These are phyloP conservation scores for Sinelater perroti DNA, from an alignment of 2,888 invertebrate species.

Conservation along the genomic window DNA sequence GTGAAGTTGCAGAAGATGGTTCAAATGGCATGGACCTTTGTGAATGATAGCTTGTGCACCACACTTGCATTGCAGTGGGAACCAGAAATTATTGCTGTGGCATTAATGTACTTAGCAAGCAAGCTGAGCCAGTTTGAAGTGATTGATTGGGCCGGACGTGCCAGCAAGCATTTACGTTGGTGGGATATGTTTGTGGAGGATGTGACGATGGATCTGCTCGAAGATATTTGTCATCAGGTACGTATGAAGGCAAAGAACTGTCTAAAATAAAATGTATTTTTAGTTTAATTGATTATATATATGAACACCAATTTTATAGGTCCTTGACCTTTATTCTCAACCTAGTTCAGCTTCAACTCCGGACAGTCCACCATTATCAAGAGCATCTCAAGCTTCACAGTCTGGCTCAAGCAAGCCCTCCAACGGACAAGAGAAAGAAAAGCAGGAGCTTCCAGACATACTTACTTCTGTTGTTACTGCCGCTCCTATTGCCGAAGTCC, in stretches of 20 bases:
- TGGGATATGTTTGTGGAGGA: constrained; percentile 99
- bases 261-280: no score
- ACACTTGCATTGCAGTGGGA: constrained; percentile 98
- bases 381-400: constrained; percentile 43
- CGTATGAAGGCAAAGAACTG: no score
- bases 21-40: constrained; percentile 99
- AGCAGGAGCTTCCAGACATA: constrained; percentile 45
- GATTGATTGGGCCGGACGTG: constrained; percentile 87
- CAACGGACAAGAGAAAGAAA: constrained; percentile 67
- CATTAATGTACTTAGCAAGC: constrained; percentile 95
- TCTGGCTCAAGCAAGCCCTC: constrained; percentile 54
- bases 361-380: constrained; percentile 72
- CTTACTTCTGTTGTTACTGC: constrained; percentile 40
- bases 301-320: constrained; percentile 46
- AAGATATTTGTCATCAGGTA: constrained; percentile 97
- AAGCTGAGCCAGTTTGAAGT: constrained; percentile 96
- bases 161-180: constrained; percentile 84
- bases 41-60: constrained; percentile 97
- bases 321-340: constrained; percentile 87
- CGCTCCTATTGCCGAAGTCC: constrained; percentile 52
- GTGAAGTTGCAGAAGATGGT: constrained; percentile 95
- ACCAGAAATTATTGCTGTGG: constrained; percentile 97
- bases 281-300: no score
- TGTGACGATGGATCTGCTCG: constrained; percentile 91
- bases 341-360: constrained; percentile 69